Conservation (phyloP, 1,140 invertebrate species). For the Elymnias hypermnestra region DNA sequence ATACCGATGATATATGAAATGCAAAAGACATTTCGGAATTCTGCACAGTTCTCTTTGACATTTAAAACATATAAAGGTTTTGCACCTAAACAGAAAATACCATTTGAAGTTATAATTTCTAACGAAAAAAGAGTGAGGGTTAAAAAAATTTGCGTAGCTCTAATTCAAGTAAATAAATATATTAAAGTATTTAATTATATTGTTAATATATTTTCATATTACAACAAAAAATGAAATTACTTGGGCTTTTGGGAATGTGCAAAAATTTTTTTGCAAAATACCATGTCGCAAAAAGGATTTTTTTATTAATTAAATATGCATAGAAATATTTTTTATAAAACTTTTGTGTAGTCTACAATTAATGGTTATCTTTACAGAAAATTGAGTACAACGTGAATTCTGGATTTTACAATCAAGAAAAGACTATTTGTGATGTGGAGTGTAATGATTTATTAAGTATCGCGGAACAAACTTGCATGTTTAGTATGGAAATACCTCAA, state of each 20-base stretch:
- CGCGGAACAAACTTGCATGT: conserved; percentile 30
- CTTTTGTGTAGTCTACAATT: neutral
- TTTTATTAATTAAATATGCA: no score
- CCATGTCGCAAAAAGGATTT: no score
- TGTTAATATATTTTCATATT: neutral
- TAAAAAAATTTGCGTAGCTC: conserved; percentile 34
- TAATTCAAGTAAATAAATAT: conserved; percentile 44
- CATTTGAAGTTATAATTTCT: conserved; percentile 43
- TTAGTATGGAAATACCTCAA: conserved; percentile 46
- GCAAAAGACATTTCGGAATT: conserved; percentile 36
- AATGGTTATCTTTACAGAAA: conserved; percentile 38
- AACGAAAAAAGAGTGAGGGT: conserved; percentile 49
- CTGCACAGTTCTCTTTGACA: conserved; percentile 29
- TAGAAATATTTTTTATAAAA: no score
- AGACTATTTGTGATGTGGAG: conserved; percentile 35
- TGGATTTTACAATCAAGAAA: conserved; percentile 42
- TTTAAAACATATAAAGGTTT: conserved; percentile 50
- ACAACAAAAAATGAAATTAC: no score
- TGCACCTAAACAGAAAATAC: conserved; percentile 41
- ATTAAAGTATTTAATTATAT: neutral
- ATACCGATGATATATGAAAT: conserved; percentile 37
- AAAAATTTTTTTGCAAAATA: no score
- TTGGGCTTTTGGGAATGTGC: no score
- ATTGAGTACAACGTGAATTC: conserved; percentile 38
- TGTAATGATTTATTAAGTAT: conserved; percentile 32